Evolutionary conservation across 2,888 invertebrate species (phyloP), one percentile per base, ranked within the genome.

Genomic region (Caenorhabditis imperialis): DNA sequence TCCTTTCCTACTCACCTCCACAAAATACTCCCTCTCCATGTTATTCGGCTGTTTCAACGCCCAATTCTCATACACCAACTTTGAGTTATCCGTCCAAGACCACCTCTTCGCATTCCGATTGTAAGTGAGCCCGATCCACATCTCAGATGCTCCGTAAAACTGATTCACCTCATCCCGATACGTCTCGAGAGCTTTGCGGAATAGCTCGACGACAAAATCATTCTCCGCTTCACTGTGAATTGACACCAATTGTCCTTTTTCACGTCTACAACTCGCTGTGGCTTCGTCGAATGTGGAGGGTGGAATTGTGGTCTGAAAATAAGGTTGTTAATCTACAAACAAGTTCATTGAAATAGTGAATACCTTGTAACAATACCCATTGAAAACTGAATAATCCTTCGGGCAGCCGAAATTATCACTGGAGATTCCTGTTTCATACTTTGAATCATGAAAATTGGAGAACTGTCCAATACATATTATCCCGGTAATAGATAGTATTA

Each of bases 211-310:
- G 4, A 44, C 25, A 16, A 55, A 40, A 22, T 55, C 42, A 6
- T 44, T 37, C 30, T 55, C 55, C 10, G 22, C 44, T 42, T 55
- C 8, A 2, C 25, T 25, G 18, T 55, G 55, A n/a, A 55, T 55
- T 8, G 55, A 55, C 16, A 42, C 25, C 3, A 55, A 22, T 3
- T 42, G 4, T 6, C 5, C 55, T 12, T 18, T 44, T 5, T 20
- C 22, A 12, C 23, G 10, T n/a, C 25, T 25, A 23, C 40, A 40
- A 7, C 3, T 3, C 3, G 6, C 20, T 3, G 2, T 6, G 18
- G 40, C 40, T 10, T 16, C 18, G 6, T 40, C 40, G 40, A 16
- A 40, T n/a, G n/a, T n/a, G n/a, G n/a, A n/a, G n/a, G n/a, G n/a
- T n/a, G n/a, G n/a, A n/a, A n/a, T n/a, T n/a, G n/a, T n/a, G n/a